phyloP scores from a whole-genome alignment of 2,113 vertebrate genomes.

The Irena cyanogastra region DNA sequence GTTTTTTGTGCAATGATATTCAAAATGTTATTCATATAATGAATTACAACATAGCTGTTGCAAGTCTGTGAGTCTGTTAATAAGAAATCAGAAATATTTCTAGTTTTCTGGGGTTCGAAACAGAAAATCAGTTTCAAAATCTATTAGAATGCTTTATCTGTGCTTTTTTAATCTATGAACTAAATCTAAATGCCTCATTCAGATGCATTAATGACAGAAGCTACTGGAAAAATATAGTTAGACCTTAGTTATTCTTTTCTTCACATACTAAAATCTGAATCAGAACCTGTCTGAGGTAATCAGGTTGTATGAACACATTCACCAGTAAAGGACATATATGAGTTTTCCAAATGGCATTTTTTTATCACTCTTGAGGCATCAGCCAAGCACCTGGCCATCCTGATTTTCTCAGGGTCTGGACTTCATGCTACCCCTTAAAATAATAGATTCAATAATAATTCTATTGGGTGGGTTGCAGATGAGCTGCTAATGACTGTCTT shows the following conservation, averaged over 20 bases:
- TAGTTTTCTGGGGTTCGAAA: neutral
- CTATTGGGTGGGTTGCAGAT: neutral
- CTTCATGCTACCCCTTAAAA: neutral
- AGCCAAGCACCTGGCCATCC: neutral
- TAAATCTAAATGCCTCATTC: neutral
- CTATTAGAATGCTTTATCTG: neutral
- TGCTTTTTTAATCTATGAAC: neutral
- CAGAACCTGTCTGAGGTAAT: neutral
- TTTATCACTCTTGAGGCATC: neutral
- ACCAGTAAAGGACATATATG: neutral
- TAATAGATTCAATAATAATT: neutral
- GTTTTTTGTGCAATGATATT: neutral
- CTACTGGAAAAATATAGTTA: neutral
- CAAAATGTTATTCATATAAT: neutral
- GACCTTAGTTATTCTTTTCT: neutral
- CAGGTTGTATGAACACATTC: neutral
- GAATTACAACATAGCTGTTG: neutral
- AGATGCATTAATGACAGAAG: neutral
- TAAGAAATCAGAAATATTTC: neutral
- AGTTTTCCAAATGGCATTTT: neutral
- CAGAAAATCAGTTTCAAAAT: neutral
- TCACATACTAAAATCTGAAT: neutral
- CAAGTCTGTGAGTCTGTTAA: neutral
- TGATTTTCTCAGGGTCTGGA: neutral
- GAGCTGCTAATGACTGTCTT: neutral